phyloP scores from a whole-genome alignment of 2,797 vertebrate species.

The Gymnothorax reevesii region DNA sequence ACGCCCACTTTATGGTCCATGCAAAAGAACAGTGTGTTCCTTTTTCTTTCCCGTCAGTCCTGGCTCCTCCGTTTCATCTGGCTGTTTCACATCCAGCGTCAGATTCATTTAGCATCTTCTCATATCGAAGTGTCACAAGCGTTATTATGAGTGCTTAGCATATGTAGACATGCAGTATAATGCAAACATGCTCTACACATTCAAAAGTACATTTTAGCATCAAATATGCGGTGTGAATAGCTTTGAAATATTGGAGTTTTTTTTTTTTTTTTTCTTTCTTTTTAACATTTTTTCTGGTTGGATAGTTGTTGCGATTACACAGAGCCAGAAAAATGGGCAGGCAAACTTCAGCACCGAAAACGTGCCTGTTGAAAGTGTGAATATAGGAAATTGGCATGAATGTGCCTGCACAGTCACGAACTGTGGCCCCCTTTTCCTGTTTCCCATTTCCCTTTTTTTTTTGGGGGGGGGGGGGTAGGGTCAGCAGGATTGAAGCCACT shows the following conservation, averaged over 20 bases:
- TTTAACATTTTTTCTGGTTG: background rate
- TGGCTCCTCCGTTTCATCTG: background rate
- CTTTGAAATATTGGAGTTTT: background rate
- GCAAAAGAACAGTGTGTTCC: slow-evolving; percentile 1
- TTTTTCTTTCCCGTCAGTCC: background rate
- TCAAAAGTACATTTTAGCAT: background rate
- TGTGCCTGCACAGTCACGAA: background rate
- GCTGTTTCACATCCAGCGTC: background rate
- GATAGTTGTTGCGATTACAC: background rate
- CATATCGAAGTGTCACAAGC: background rate
- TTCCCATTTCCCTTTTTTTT: background rate
- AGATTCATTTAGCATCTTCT: background rate
- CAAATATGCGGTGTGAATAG: background rate
- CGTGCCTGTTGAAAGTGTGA: background rate
- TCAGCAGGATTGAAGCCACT: background rate
- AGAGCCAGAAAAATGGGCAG: background rate
- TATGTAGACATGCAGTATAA: background rate
- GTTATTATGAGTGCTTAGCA: background rate
- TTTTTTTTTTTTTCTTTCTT: too few relatives aligned
- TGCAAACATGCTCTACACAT: background rate
- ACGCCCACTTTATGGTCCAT: background rate
- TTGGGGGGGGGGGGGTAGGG: too few relatives aligned
- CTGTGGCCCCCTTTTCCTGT: background rate
- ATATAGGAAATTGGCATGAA: background rate
- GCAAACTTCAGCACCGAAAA: background rate